Evolutionary conservation across 2,797 vertebrate species (phyloP), one percentile per base, ranked within the genome.

Genomic region (Eremophila alpestris): DNA sequence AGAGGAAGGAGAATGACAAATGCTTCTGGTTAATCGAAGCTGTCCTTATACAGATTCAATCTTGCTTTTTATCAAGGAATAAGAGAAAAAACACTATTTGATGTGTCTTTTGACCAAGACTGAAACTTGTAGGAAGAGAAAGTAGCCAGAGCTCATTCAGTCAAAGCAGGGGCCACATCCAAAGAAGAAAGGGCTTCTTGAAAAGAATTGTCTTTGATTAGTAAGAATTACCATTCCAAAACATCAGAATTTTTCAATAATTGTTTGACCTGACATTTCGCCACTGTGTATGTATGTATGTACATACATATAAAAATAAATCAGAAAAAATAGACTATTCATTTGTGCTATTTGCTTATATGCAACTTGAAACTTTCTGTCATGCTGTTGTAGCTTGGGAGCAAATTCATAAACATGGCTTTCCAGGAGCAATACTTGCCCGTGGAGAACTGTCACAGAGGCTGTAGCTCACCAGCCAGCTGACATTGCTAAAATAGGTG

Each of bases 361-460:
- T n/a, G 9, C 0, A 69, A 9, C 5, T 22, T 11, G 56, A 13
- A 34, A 59, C 18, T 84, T 78, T 75, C 11, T 78, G 15, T 36
- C 9, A 11, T 26, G 16, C 58, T 62, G 10, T 22, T 76, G 27
- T 65, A 48, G 36, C 48, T 58, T 55, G 51, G 67, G 74, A 75
- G 49, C 0, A 0, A 3, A 26, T 43, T 43, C 46, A 16, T 0
- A 1, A n/a, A 27, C 0, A 0, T 18, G 34, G 3, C 34, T 94
- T 90, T 60, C 45, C 3, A 7, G 51, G 48, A 78, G 41, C 10
- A 36, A 22, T 19, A 8, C 11, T 89, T 75, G 19, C 15, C 27
- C 1, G 0, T 38, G 63, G 60, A 48, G 21, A 51, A 9, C 23
- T 0, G 1, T 58, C 34, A 30, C 30, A 51, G 52, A 23, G 21